These are phyloP conservation scores for Propithecus perrieri DNA, from an alignment of 2,797 vertebrate genomes.

Conservation along the genomic window DNA sequence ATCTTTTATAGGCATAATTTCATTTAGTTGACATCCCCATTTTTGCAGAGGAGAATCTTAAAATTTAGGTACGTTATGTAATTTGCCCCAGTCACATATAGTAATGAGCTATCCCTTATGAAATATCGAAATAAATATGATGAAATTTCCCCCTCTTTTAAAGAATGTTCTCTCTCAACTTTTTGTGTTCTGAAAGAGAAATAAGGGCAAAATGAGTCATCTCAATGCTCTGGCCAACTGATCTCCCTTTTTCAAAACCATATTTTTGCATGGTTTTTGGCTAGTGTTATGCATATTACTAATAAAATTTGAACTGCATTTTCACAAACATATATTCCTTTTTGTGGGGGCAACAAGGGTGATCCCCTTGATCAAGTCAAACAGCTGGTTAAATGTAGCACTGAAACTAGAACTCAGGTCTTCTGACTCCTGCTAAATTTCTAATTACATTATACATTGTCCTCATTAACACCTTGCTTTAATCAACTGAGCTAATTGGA, in stretches of 20 bases:
- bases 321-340: not conserved
- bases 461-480: conserved; percentile 18
- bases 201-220: not conserved
- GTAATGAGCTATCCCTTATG: not conserved
- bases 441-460: not conserved
- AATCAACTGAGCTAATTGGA: not conserved
- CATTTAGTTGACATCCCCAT: not conserved
- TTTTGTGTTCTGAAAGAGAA: not conserved
- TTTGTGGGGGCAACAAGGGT: not conserved
- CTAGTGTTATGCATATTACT: not conserved
- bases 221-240: not conserved
- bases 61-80: not conserved
- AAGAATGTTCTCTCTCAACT: not conserved
- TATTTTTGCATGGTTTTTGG: not conserved
- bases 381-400: not conserved
- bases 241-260: not conserved
- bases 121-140: not conserved
- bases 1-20: not conserved
- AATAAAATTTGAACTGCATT: not conserved
- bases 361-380: not conserved
- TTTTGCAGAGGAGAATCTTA: not conserved
- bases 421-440: not conserved
- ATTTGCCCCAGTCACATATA: not conserved
- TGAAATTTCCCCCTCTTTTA: not conserved
- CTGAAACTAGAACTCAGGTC: not conserved